Conservation (phyloP, 2,797 vertebrate species). For the Pseudochaenichthys georgianus region DNA sequence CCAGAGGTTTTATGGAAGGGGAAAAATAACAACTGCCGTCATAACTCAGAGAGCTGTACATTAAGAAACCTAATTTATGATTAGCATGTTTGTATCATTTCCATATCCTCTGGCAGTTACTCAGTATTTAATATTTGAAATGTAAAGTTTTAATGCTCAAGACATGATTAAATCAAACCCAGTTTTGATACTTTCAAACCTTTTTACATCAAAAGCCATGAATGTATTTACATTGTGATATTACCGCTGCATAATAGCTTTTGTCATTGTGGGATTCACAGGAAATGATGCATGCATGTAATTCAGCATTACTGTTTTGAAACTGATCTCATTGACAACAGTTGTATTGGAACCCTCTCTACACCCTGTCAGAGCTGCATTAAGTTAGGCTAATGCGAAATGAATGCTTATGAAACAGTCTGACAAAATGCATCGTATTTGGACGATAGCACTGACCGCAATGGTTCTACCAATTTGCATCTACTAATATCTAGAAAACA, state of each 20-base stretch:
- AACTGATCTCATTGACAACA: background rate
- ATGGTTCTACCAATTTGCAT: background rate
- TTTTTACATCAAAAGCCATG: background rate
- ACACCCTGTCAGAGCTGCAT: background rate
- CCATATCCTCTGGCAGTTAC: slow-evolving; percentile 7
- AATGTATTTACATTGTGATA: background rate
- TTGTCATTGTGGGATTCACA: background rate
- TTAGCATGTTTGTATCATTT: slow-evolving; percentile 13
- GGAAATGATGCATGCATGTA: background rate
- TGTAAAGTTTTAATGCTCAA: background rate
- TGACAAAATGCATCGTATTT: background rate
- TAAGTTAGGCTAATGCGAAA: background rate
- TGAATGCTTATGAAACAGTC: no score
- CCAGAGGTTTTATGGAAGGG: slow-evolving; percentile 62
- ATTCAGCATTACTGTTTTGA: background rate
- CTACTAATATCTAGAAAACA: no score
- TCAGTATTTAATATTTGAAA: background rate
- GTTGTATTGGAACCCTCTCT: background rate
- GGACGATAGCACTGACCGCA: background rate
- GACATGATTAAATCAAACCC: background rate
- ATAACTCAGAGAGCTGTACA: slow-evolving; percentile 30
- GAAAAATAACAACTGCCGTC: slow-evolving; percentile 48
- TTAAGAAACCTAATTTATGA: slow-evolving; percentile 54
- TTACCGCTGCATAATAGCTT: background rate
- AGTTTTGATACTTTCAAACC: background rate